Conservation (phyloP, 1,140 invertebrate species). For the Steinernema feltiae region DNA sequence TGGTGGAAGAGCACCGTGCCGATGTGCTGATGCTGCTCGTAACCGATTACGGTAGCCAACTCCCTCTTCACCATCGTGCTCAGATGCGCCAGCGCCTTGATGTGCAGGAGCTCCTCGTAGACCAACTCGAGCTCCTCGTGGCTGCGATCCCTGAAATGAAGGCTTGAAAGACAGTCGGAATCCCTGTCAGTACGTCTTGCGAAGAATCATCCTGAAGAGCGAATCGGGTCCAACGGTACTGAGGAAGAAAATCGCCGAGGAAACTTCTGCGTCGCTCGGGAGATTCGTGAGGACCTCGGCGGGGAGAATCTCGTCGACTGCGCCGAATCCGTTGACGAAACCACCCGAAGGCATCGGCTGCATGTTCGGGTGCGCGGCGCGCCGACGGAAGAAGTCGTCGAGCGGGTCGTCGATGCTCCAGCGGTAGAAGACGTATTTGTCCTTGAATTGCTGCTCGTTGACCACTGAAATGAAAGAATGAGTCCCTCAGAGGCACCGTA, state of each 20-base stretch:
- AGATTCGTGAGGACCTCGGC: constrained; percentile 43
- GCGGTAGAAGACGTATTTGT: constrained; percentile 76
- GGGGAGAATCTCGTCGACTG: constrained; percentile 30
- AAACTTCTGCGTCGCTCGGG: constrained; percentile 64
- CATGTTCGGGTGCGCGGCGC: constrained; percentile 59
- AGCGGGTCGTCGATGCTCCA: constrained; percentile 62
- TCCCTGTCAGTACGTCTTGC: constrained; percentile 67
- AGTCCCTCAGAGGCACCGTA: neutral
- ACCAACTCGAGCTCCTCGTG: constrained; percentile 75
- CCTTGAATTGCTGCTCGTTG: constrained; percentile 74
- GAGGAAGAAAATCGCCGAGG: constrained; percentile 67
- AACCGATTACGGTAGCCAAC: constrained; percentile 72
- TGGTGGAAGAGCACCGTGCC: constrained; percentile 78
- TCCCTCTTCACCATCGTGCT: constrained; percentile 77
- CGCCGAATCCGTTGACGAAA: neutral
- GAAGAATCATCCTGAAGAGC: constrained; percentile 71
- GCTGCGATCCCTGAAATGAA: constrained; percentile 67
- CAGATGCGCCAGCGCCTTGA: constrained; percentile 74
- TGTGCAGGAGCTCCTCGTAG: constrained; percentile 76
- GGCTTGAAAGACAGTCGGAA: neutral
- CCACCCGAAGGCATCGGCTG: constrained; percentile 21
- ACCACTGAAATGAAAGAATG: constrained; percentile 63
- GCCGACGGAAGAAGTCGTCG: constrained; percentile 59
- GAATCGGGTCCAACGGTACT: constrained; percentile 70
- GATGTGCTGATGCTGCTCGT: constrained; percentile 73